Evolutionary conservation across 1,140 invertebrate species (phyloP).

Genomic region (Aleiodes sp.): DNA sequence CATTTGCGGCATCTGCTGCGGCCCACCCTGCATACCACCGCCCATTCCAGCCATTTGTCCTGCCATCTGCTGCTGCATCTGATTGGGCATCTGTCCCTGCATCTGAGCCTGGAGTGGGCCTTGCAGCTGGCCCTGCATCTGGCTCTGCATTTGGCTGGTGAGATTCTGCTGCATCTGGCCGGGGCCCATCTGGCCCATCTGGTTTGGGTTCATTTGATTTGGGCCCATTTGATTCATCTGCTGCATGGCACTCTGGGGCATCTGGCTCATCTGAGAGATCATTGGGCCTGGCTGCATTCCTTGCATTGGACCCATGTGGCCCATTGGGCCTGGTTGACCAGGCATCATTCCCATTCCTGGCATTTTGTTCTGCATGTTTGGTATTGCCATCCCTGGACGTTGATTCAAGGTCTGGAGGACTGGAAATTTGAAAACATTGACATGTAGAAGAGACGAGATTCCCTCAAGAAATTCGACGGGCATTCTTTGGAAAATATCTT

Average conservation of each 20-base stretch:
- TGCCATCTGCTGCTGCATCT: conserved; percentile 66
- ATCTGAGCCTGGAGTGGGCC: conserved; percentile 55
- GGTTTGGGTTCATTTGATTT: conserved; percentile 53
- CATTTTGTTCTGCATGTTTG: conserved; percentile 70
- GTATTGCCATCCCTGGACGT: conserved; percentile 71
- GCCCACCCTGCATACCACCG: conserved; percentile 58
- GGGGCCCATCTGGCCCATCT: conserved; percentile 51
- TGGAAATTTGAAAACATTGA: conserved; percentile 39
- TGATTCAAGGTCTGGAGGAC: conserved; percentile 72
- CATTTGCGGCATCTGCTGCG: conserved; percentile 65
- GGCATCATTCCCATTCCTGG: conserved; percentile 64
- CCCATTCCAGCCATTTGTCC: conserved; percentile 62
- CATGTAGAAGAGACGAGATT: no score
- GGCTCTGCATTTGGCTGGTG: not conserved
- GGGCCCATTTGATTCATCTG: conserved; percentile 60
- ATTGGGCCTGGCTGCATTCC: conserved; percentile 60
- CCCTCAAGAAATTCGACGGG: no score
- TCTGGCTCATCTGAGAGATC: conserved; percentile 61
- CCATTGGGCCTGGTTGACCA: conserved; percentile 58
- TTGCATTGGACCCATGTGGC: conserved; percentile 60
- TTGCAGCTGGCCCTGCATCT: not conserved
- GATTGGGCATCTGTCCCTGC: conserved; percentile 47
- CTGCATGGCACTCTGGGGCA: conserved; percentile 58
- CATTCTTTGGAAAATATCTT: no score
- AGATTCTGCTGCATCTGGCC: conserved; percentile 61